Base-by-base conservation (phyloP, 1,140 invertebrate genomes). In the Bursaphelenchus mucronatus region DNA sequence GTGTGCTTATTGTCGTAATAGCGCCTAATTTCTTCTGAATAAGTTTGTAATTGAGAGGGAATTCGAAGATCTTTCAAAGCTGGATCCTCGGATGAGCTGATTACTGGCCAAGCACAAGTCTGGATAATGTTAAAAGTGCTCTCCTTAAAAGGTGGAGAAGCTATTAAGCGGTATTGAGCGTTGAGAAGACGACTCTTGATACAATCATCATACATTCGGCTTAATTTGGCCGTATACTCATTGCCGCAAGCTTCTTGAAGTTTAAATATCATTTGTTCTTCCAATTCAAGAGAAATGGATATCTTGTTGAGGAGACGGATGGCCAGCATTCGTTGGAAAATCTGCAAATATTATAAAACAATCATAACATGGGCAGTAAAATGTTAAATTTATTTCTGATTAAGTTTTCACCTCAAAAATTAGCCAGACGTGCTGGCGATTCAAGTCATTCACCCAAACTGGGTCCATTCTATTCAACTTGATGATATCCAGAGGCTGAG, bases 221-320 rank as follows among this genome's bases (percentile, higher is more conserved):
- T 44, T 8, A 59, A 39, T 43, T 59, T 59, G 57, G 41, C 45
- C 57, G 57, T 59, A 44, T 59, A 59, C 13, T 59, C 57, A 39
- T 59, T 13, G 57, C 57, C 57, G 9, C 57, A 59, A 4, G 57
- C 57, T n/a, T 30, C 47, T 13, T 39, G 13, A n/a, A 59, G 40
- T 44, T 59, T 59, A n/a, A 44, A 39, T 1, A 59, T 59, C 57
- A 59, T 59, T 39, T 44, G 45, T 44, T 39, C 41, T 9, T 59
- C 57, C 57, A 59, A 19, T 9, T 59, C 19, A 13, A 59, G 11
- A 13, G 57, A 59, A 50, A 39, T 40, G 19, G 30, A 15, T 13
- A 59, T n/a, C 57, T 59, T 59, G 41, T 44, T 50, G 21, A 59
- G 57, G 40, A 59, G 41, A 45, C 57, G 57, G 1, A 44, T 59